Evolutionary conservation across 2,888 invertebrate species (phyloP), one percentile per base, ranked within the genome.

Genomic region (Uropetala carovei): DNA sequence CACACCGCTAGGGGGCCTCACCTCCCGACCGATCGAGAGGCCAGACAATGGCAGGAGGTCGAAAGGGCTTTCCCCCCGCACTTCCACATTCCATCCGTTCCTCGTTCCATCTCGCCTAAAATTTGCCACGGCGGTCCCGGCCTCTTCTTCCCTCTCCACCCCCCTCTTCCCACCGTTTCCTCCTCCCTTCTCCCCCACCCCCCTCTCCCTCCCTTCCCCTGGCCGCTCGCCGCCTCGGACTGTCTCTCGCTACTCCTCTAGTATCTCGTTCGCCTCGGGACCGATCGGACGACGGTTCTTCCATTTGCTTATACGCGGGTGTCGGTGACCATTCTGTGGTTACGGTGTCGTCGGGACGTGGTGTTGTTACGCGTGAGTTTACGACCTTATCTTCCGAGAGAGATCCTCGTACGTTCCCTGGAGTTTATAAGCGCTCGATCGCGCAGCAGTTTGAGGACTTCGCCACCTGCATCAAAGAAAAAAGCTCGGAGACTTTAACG

Each of bases 31-130:
- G 18, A 85, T 85, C 85, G 85, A 43, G 85, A 57, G 58, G 85
- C 85, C 59, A 58, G 85, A 85, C 85, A 85, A 85, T 58, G 60
- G 30, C 30, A 22, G 27, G 59, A 60, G 27, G 86, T 30, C 14
- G 59, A 85, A 14, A 14, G 22, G 27, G 56, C 22, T 58, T 58
- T 58, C 16, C 60, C 86, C 59, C 59, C 30, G 27, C 83, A 43
- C 43, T 59, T 86, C 86, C 86, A 86, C 86, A 86, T 86, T 86
- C 86, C 86, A 60, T 86, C 60, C 16, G 86, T 60, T 30, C 85
- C 85, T 58, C 85, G 27, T 58, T 68, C 85, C 85, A 85, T 58
- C 59, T 85, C 60, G 86, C 86, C 86, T 86, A 60, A 86, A 86
- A 86, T 86, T 86, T 60, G 86, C 86, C 86, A 60, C 86, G 86